Evolutionary conservation across 2,113 vertebrate genomes (phyloP).

Genomic region (Zosterops hypoxanthus): DNA sequence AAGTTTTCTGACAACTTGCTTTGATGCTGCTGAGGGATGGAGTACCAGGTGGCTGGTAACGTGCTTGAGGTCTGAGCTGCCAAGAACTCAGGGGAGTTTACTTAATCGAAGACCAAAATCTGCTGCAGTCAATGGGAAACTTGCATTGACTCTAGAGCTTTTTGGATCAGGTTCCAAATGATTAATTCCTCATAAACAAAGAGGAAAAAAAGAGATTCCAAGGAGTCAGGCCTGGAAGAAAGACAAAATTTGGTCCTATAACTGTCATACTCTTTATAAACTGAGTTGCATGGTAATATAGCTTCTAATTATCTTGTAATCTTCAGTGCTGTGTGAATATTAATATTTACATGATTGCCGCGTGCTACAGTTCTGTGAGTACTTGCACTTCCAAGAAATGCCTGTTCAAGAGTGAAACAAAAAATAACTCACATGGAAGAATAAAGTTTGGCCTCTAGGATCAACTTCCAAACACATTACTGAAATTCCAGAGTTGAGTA

Average conservation of each 20-base stretch:
- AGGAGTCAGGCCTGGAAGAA: conserved; percentile 24
- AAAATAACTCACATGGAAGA: conserved; percentile 10
- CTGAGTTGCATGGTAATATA: conserved; percentile 35
- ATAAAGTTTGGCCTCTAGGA: conserved; percentile 6
- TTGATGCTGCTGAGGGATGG: background rate
- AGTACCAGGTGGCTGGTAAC: background rate
- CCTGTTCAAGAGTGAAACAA: conserved; percentile 25
- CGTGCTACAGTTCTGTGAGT: conserved; percentile 29
- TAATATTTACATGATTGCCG: conserved; percentile 60
- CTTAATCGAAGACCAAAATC: background rate
- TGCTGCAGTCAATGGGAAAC: conserved; percentile 22
- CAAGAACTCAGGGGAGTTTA: background rate
- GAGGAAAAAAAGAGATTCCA: conserved; percentile 4
- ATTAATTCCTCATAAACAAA: conserved; percentile 49
- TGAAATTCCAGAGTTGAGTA: conserved; percentile 29
- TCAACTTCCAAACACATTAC: conserved; percentile 14
- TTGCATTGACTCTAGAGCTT: background rate
- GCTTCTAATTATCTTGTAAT: conserved; percentile 45
- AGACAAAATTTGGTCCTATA: conserved; percentile 34
- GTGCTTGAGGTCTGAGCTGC: background rate
- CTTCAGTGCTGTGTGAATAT: conserved; percentile 35
- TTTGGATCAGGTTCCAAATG: conserved; percentile 1
- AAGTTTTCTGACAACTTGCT: background rate
- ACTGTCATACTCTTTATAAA: conserved; percentile 56
- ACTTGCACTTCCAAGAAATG: conserved; percentile 60